These are phyloP conservation scores for Hozukius guyotensis DNA, from an alignment of 2,797 vertebrate genomes.

Conservation along the genomic window DNA sequence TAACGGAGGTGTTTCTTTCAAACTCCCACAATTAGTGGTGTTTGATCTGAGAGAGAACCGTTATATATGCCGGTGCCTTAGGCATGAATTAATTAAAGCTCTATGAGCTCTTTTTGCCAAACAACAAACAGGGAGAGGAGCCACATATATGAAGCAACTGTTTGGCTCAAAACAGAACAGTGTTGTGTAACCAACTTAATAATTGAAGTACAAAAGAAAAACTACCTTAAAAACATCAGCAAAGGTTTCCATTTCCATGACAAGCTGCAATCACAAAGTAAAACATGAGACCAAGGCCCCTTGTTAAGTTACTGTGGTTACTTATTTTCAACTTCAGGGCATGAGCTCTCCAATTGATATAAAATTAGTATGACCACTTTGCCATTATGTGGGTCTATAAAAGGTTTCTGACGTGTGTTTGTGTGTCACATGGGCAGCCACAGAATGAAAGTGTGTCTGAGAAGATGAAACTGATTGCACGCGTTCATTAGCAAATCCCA, in stretches of 20 bases:
- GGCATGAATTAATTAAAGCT: background rate
- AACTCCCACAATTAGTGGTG: background rate
- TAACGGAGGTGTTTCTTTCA: background rate
- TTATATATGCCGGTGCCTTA: background rate
- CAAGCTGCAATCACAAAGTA: background rate
- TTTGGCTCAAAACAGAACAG: background rate
- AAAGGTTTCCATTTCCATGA: background rate
- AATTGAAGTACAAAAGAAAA: background rate
- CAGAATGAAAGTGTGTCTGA: background rate
- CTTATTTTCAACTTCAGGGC: background rate
- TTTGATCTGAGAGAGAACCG: background rate
- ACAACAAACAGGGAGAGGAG: background rate
- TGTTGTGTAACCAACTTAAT: background rate
- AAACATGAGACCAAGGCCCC: background rate
- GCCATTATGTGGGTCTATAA: too few species aligned
- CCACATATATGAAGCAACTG: background rate
- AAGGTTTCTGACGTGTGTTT: background rate
- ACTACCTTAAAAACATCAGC: background rate
- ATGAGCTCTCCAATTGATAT: background rate
- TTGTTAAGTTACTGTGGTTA: background rate
- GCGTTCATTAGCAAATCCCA: background rate
- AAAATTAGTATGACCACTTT: background rate
- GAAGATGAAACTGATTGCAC: background rate
- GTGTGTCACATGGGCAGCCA: background rate
- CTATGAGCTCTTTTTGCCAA: background rate